A percentile compares a stretch with the other conserved stretches of the same genome.
phyloP scores from a whole-genome alignment of 2,113 vertebrate species.

The Hemibagrus wyckioides region DNA sequence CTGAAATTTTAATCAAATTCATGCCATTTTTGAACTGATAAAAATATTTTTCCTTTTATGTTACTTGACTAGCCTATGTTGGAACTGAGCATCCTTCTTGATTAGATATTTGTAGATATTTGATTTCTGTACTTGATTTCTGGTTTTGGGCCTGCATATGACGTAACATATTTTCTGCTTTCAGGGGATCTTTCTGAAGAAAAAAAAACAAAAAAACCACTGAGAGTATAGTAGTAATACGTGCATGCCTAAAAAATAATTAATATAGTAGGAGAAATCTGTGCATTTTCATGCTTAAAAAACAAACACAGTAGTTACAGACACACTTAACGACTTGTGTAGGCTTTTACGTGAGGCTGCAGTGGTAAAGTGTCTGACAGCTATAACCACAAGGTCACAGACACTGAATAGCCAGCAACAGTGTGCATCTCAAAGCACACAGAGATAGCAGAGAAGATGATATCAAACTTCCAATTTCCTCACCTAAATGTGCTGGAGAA shows the following conservation, averaged over 20 bases:
- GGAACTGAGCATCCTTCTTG: not conserved
- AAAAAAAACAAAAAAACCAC: not conserved
- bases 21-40: not conserved
- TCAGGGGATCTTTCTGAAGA: not conserved
- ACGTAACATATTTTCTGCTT: not conserved
- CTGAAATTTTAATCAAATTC: not conserved
- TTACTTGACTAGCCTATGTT: not conserved
- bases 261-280: not conserved
- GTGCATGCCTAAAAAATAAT: not conserved
- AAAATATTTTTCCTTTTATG: not conserved
- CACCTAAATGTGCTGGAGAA: not conserved
- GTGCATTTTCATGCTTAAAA: not conserved
- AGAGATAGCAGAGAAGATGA: not conserved
- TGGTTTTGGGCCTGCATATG: not conserved
- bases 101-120: not conserved
- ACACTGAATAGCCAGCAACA: not conserved
- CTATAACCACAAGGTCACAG: conserved; percentile 29
- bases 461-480: conserved; percentile 25
- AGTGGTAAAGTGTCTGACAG: conserved; percentile 18
- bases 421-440: not conserved
- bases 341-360: not conserved
- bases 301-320: not conserved
- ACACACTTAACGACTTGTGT: not conserved
- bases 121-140: not conserved
- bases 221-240: not conserved